Evolutionary conservation across 2,888 invertebrate genomes (phyloP).

Genomic region (Philonicus albiceps): DNA sequence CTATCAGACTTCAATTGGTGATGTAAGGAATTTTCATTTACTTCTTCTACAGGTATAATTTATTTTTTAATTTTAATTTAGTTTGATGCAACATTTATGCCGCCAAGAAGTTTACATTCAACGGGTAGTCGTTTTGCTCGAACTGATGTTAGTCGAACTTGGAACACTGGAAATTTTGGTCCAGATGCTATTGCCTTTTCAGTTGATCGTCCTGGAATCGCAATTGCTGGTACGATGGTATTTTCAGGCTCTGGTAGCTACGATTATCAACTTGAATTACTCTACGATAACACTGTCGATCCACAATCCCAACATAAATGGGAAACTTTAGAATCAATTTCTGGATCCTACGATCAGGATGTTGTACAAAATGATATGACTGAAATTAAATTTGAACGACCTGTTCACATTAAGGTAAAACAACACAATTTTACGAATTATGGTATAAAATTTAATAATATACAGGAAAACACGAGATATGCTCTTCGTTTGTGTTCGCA

Average conservation of each 20-base stretch:
- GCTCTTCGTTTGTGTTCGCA: slow-evolving; percentile 87
- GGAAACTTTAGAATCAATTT: slow-evolving; percentile 84
- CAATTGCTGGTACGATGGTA: slow-evolving; percentile 87
- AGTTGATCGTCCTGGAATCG: slow-evolving; percentile 88
- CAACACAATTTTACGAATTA: not conserved
- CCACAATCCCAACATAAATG: slow-evolving; percentile 73
- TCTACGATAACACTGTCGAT: slow-evolving; percentile 75
- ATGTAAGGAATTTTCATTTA: slow-evolving; percentile 65
- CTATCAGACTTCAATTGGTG: slow-evolving; percentile 78
- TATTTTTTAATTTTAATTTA: slow-evolving; percentile 46
- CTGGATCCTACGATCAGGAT: slow-evolving; percentile 84
- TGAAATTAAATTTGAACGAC: slow-evolving; percentile 89
- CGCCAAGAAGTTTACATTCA: slow-evolving; percentile 79
- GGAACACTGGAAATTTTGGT: slow-evolving; percentile 97
- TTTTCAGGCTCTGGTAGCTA: slow-evolving; percentile 90
- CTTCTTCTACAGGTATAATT: not conserved
- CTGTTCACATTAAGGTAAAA: slow-evolving; percentile 81
- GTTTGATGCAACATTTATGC: slow-evolving; percentile 61
- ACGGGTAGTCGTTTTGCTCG: slow-evolving; percentile 92
- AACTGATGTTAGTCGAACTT: slow-evolving; percentile 86
- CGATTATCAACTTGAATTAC: slow-evolving; percentile 88
- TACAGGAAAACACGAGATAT: slow-evolving; percentile 84
- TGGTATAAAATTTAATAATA: slow-evolving; percentile 7
- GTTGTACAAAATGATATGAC: slow-evolving; percentile 88
- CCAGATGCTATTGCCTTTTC: slow-evolving; percentile 96